A percentile compares a stretch with the other conserved stretches of the same genome.
These are phyloP conservation scores for Neolamprologus sp. DNA, from an alignment of 2,113 vertebrate species.

Conservation along the genomic window DNA sequence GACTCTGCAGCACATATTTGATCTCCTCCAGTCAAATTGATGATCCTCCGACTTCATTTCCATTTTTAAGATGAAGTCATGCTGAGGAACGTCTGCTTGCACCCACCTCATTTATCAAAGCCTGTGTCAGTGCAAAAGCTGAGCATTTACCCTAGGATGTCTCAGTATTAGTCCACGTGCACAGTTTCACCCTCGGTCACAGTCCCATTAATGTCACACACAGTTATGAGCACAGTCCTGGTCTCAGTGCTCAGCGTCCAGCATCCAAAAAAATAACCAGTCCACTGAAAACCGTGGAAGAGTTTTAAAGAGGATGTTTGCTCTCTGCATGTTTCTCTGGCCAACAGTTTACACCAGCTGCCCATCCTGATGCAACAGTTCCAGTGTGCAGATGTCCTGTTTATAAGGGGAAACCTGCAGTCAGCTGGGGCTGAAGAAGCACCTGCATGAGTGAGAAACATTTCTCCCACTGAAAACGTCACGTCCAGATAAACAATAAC, in stretches of 20 bases:
- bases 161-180: not conserved
- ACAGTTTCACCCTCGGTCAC: not conserved
- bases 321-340: not conserved
- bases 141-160: not conserved
- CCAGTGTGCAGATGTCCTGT: not conserved
- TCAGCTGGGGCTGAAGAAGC: not conserved
- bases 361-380: not conserved
- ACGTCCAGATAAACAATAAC: not conserved
- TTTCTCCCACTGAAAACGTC: not conserved
- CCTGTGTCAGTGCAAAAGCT: not conserved
- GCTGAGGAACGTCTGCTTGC: not conserved
- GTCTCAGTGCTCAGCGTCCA: not conserved
- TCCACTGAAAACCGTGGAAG: not conserved
- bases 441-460: not conserved
- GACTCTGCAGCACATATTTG: not conserved
- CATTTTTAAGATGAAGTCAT: not conserved
- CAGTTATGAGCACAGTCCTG: not conserved
- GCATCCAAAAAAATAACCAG: fast-evolving
- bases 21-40: not conserved
- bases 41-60: not conserved
- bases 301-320: not conserved
- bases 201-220: not conserved
- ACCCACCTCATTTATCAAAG: not conserved
- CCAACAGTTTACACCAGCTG: not conserved
- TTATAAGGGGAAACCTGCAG: not conserved